phyloP scores from a whole-genome alignment of 2,797 vertebrate species.

The Neomorphus geoffroyi region DNA sequence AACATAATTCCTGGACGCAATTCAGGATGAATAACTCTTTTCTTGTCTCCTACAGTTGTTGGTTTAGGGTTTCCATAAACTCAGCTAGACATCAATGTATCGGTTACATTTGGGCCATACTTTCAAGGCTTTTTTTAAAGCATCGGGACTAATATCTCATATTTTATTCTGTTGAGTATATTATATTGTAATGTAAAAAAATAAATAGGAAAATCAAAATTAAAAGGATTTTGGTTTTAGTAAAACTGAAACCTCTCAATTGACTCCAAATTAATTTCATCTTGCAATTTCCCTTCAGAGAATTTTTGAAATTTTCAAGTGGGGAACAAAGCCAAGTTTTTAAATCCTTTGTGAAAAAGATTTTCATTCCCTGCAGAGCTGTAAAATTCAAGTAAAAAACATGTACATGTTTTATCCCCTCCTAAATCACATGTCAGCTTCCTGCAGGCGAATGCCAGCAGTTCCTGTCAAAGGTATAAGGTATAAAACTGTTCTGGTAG shows the following conservation, averaged over 20 bases:
- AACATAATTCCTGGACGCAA: constrained; percentile 4
- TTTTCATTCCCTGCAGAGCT: constrained; percentile 44
- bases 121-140: constrained; percentile 40
- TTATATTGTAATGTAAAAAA: constrained; percentile 12
- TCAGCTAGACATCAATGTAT: constrained; percentile 53
- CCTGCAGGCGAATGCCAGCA: constrained; percentile 50
- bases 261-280: constrained; percentile 57
- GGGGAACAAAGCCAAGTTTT: constrained; percentile 45
- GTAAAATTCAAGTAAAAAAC: constrained; percentile 69
- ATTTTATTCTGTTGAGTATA: constrained; percentile 39
- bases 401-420: constrained; percentile 63
- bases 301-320: constrained; percentile 59
- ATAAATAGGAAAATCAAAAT: constrained; percentile 31
- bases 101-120: constrained; percentile 46
- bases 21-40: constrained; percentile 52
- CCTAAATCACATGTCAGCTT: constrained; percentile 64
- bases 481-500: constrained; percentile 55
- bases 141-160: constrained; percentile 26
- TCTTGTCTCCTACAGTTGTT: constrained; percentile 31
- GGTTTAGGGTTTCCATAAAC: constrained; percentile 58
- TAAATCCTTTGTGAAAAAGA: constrained; percentile 59
- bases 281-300: constrained; percentile 37
- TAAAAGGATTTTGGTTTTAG: constrained; percentile 45
- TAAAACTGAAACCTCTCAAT: constrained; percentile 38
- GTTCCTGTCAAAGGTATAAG: constrained; percentile 63